Evolutionary conservation across 1,140 invertebrate species (phyloP).

Genomic region (Sipha flava): DNA sequence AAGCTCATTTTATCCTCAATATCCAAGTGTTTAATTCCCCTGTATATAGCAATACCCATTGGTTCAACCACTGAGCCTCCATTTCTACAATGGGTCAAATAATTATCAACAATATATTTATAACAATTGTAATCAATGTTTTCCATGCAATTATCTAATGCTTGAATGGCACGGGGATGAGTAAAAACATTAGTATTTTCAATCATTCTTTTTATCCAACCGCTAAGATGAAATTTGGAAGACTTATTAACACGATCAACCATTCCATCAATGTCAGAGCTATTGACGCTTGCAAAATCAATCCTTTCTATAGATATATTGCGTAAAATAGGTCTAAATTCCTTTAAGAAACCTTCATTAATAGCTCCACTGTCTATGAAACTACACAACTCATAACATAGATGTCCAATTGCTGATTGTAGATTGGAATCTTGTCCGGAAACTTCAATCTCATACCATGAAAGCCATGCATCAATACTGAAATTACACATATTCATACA

Average conservation of each 20-base stretch:
- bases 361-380: background rate
- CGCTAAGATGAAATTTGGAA: background rate
- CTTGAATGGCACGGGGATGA: background rate
- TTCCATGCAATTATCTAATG: background rate
- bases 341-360: background rate
- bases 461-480: background rate
- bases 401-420: background rate
- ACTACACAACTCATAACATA: slow-evolving; percentile 3
- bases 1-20: background rate
- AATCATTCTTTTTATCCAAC: background rate
- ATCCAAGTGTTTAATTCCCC: background rate
- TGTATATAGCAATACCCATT: background rate
- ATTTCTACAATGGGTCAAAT: background rate
- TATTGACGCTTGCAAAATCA: background rate
- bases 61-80: background rate
- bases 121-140: background rate
- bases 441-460: slow-evolving; percentile 9
- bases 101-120: background rate
- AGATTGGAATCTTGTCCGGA: background rate
- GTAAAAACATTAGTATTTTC: background rate
- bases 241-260: background rate
- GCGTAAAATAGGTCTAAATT: background rate
- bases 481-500: slow-evolving; percentile 8
- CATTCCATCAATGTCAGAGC: background rate
- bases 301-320: slow-evolving; percentile 2